phyloP scores from a whole-genome alignment of 1,140 invertebrate genomes.

The Rhagoletis pomonella region DNA sequence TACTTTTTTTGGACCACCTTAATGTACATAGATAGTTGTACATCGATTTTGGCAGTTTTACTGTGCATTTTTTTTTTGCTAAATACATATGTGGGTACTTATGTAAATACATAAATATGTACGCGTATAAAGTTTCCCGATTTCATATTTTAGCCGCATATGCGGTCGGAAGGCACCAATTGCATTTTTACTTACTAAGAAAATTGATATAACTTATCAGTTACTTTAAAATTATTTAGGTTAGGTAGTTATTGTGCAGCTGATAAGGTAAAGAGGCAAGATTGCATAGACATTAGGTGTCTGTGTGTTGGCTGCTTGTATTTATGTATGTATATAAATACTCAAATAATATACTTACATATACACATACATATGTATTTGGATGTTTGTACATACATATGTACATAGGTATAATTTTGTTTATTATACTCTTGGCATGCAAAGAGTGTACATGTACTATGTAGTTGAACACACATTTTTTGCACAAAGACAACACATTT shows the following conservation, averaged over 20 bases:
- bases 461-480: neutral
- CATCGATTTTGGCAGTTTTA: too few species aligned
- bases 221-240: constrained; percentile 24
- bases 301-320: neutral
- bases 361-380: neutral
- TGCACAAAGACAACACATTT: neutral
- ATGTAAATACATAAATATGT: too few species aligned
- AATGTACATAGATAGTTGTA: too few species aligned
- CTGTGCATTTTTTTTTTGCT: too few species aligned
- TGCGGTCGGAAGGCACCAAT: neutral
- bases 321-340: neutral
- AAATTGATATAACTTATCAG: neutral
- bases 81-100: too few species aligned
- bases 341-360: too few species aligned
- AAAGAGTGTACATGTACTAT: too few species aligned
- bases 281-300: neutral
- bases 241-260: constrained; percentile 17
- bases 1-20: too few species aligned
- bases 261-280: constrained; percentile 13
- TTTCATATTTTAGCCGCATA: neutral
- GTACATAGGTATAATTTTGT: neutral
- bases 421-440: too few species aligned
- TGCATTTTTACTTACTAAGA: neutral
- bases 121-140: too few species aligned
- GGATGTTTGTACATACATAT: neutral